Conservation (phyloP, 2,113 vertebrate genomes). For the Poeciliopsis turrubarensis region DNA sequence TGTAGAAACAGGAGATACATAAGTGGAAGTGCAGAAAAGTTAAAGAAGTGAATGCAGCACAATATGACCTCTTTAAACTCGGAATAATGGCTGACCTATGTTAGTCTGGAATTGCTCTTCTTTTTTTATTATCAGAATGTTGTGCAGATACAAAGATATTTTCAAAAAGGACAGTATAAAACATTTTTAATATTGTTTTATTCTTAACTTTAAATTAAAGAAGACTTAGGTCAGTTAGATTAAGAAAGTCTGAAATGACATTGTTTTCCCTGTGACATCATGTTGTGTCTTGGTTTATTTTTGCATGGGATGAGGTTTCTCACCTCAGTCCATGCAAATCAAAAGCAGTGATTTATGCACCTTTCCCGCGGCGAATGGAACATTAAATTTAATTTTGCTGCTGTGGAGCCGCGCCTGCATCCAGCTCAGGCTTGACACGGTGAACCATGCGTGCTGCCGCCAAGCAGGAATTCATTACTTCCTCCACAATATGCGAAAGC, state of each 20-base stretch:
- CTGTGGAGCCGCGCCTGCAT: slow-evolving; percentile 81
- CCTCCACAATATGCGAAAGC: slow-evolving; percentile 95
- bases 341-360: slow-evolving; percentile 96
- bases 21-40: too few relatives aligned
- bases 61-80: neutral
- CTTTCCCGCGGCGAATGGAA: slow-evolving; percentile 87
- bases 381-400: slow-evolving; percentile 98
- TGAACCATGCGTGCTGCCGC: slow-evolving; percentile 84
- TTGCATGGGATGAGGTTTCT: slow-evolving; percentile 84
- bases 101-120: neutral
- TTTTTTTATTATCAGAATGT: neutral
- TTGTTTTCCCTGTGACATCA: slow-evolving; percentile 92
- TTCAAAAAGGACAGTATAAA: slow-evolving; percentile 28
- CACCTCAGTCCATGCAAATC: slow-evolving; percentile 95
- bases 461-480: slow-evolving; percentile 93
- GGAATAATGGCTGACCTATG: too few relatives aligned
- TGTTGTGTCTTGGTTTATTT: slow-evolving; percentile 89
- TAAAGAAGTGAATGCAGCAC: too few relatives aligned
- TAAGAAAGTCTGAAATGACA: slow-evolving; percentile 89
- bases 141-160: too few relatives aligned
- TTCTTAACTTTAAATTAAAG: slow-evolving; percentile 80
- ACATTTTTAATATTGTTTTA: slow-evolving; percentile 41
- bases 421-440: slow-evolving; percentile 84
- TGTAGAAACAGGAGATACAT: too few relatives aligned
- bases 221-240: slow-evolving; percentile 76